These are phyloP conservation scores for Drosophila heteroneura DNA, from an alignment of 2,888 invertebrate species.

Conservation along the genomic window DNA sequence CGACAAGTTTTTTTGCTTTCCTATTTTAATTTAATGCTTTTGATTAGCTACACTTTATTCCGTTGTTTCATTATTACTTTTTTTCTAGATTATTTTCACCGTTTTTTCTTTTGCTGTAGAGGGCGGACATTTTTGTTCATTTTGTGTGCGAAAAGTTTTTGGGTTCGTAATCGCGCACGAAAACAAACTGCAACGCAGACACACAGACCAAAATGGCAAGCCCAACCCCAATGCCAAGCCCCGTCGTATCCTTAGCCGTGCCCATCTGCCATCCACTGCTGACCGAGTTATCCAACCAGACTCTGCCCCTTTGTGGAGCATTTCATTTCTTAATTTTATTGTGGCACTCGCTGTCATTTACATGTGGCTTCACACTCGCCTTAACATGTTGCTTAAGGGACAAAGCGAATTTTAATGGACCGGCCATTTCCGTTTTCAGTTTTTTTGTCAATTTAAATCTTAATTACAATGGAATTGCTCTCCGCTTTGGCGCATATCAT, in stretches of 20 bases:
- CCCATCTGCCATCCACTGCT: not conserved
- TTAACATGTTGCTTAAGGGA: slow-evolving; percentile 25
- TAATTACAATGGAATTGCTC: slow-evolving; percentile 30
- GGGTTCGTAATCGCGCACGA: slow-evolving; percentile 14
- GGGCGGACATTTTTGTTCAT: slow-evolving; percentile 40
- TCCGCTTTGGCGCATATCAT: not conserved
- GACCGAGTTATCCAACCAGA: slow-evolving; percentile 17
- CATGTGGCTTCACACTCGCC: slow-evolving; percentile 39
- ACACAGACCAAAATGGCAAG: not conserved
- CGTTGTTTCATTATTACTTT: slow-evolving; percentile 28
- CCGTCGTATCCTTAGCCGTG: not conserved
- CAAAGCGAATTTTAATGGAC: slow-evolving; percentile 47
- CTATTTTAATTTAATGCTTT: slow-evolving; percentile 51
- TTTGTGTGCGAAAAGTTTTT: slow-evolving; percentile 44
- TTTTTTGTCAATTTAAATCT: slow-evolving; percentile 25
- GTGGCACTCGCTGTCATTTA: slow-evolving; percentile 45
- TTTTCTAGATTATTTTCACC: slow-evolving; percentile 39
- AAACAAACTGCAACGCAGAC: slow-evolving; percentile 5
- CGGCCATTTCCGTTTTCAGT: slow-evolving; percentile 13
- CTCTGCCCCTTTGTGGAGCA: slow-evolving; percentile 32
- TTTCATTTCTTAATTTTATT: slow-evolving; percentile 61
- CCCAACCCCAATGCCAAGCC: not conserved
- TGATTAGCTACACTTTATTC: slow-evolving; percentile 61
- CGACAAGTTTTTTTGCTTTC: slow-evolving; percentile 30
- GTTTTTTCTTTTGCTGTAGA: slow-evolving; percentile 31